A percentile compares a stretch with the other conserved stretches of the same genome.
Evolutionary conservation across 2,797 vertebrate genomes (phyloP).

Genomic region (Borostomias antarcticus): DNA sequence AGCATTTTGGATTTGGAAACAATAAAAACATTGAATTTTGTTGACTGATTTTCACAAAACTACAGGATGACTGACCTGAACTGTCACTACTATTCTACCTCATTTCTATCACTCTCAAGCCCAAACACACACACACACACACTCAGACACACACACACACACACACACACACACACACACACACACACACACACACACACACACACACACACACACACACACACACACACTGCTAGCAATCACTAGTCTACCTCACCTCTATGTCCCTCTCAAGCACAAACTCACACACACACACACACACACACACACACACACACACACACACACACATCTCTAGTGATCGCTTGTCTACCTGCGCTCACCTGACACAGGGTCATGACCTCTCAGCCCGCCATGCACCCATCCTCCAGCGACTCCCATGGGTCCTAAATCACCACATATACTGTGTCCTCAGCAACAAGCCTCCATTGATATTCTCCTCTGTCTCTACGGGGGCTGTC

Average conservation of each 20-base stretch:
- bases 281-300: too few relatives aligned
- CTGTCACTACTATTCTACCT: background rate
- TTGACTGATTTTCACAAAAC: background rate
- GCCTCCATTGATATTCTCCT: background rate
- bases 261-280: too few relatives aligned
- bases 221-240: too few relatives aligned
- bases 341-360: slow-evolving; percentile 58
- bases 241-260: too few relatives aligned
- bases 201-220: slow-evolving; percentile 1
- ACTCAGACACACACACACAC: slow-evolving; percentile 17
- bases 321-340: slow-evolving; percentile 36
- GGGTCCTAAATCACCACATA: slow-evolving; percentile 49
- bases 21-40: background rate
- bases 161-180: slow-evolving; percentile 1
- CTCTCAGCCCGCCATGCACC: slow-evolving; percentile 47
- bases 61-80: slow-evolving; percentile 5
- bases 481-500: too few relatives aligned
- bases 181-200: slow-evolving; percentile 24
- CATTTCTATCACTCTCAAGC: background rate
- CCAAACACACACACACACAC: slow-evolving; percentile 14
- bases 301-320: too few relatives aligned
- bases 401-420: slow-evolving; percentile 36
- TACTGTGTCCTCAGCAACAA: background rate
- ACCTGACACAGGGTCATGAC: slow-evolving; percentile 57
- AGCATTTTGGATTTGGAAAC: background rate